A percentile compares a stretch with the other conserved stretches of the same genome.
These are phyloP conservation scores for Andrena haemorrhoa DNA, from an alignment of 2,888 invertebrate species.

Conservation along the genomic window DNA sequence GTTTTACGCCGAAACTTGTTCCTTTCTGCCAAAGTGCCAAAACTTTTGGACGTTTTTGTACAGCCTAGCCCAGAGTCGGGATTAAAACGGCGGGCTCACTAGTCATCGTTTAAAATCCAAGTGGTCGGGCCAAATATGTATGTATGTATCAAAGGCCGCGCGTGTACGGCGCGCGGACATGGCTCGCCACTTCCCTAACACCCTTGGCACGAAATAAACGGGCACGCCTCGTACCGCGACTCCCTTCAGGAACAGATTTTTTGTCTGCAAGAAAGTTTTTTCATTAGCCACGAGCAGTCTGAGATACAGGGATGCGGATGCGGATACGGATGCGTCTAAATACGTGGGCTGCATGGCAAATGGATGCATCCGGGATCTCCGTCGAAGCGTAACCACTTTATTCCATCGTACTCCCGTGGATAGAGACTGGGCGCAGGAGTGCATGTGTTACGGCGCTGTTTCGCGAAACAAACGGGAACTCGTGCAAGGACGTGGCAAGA, in stretches of 20 bases:
- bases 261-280: slow-evolving; percentile 60
- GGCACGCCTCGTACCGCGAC: slow-evolving; percentile 16
- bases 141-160: slow-evolving; percentile 27
- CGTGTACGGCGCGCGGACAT: neutral
- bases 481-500: no score
- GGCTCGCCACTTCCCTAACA: slow-evolving; percentile 30
- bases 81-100: slow-evolving; percentile 58
- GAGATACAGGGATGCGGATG: slow-evolving; percentile 34
- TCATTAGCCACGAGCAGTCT: slow-evolving; percentile 54
- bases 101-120: slow-evolving; percentile 35
- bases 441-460: neutral
- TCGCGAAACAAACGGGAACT: neutral
- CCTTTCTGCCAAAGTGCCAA: slow-evolving; percentile 26
- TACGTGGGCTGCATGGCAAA: slow-evolving; percentile 7
- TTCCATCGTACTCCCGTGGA: slow-evolving; percentile 4
- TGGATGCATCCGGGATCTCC: slow-evolving; percentile 3
- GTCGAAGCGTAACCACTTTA: slow-evolving; percentile 5
- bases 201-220: slow-evolving; percentile 47
- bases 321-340: slow-evolving; percentile 19
- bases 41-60: slow-evolving; percentile 39
- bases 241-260: slow-evolving; percentile 27
- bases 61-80: slow-evolving; percentile 31
- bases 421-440: neutral
- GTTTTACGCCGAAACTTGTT: slow-evolving; percentile 46
- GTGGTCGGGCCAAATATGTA: slow-evolving; percentile 35